Evolutionary conservation across 2,888 invertebrate species (phyloP), one percentile per base, ranked within the genome.

Genomic region (Eubasilissa splendida): DNA sequence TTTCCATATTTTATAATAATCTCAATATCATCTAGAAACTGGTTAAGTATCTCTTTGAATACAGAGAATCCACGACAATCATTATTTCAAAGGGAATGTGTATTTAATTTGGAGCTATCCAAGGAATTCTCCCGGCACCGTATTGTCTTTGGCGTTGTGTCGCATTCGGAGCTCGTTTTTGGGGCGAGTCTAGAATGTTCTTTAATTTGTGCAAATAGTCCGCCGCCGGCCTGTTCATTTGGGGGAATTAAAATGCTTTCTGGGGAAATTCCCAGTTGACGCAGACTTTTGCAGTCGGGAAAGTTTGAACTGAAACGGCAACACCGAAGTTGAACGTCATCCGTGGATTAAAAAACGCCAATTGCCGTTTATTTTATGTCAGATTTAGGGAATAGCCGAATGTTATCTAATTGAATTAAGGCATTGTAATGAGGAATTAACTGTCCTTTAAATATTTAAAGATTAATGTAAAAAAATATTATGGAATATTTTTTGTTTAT

Each of bases 121-220:
- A 14, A 68, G 12, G 68, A 14, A 52, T n/a, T 9, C 31, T 42
- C 42, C n/a, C 66, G 12, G 8, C 42, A 42, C 33, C 14, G 50
- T 33, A 66, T 66, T 12, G 66, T 66, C 66, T 14, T 33, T 42
- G 33, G 50, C 42, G 11, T 33, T 7, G 66, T 66, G n/a, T 33
- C 12, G 31, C 31, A 14, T 11, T 31, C 10, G 11, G 31, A 31
- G 33, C 33, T 12, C n/a, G 52, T 50, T 9, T 14, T 7, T n/a
- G 68, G 66, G 54, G 52, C 14, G 50, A 56, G n/a, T 31, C 50
- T 33, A 11, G 50, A 78, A 78, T 78, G 78, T 63, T 78, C 78
- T 78, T 78, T 78, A 78, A 78, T 78, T 71, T 68, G 68, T 70
- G 77, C 70, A 70, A 70, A 70, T 76, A 66, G 53, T 71, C 71